A percentile compares a stretch with the other conserved stretches of the same genome.
phyloP scores from a whole-genome alignment of 1,140 invertebrate genomes.

The Planococcus citri region DNA sequence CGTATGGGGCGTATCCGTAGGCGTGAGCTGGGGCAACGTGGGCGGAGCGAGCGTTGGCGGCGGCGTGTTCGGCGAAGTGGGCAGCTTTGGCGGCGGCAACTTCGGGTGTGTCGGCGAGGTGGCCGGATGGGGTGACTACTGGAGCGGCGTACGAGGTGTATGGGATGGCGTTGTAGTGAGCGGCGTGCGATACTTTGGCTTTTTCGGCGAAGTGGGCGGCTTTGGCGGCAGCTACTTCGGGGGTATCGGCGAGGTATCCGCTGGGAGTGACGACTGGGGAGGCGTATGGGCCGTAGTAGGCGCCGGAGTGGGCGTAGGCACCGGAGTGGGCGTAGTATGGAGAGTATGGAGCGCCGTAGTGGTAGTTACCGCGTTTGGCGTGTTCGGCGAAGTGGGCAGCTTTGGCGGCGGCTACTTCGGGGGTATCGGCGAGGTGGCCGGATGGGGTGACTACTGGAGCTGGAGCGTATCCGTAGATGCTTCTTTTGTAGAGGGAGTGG shows the following conservation, averaged over 20 bases:
- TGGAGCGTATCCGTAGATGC: conserved; percentile 35
- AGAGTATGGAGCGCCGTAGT: conserved; percentile 28
- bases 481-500: conserved; percentile 39
- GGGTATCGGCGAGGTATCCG: conserved; percentile 45
- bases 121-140: conserved; percentile 32
- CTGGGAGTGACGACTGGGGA: conserved; percentile 37
- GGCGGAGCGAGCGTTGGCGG: conserved; percentile 24
- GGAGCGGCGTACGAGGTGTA: conserved; percentile 18
- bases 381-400: conserved; percentile 29
- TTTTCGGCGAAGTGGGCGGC: conserved; percentile 40
- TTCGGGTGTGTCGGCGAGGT: conserved; percentile 33
- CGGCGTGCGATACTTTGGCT: conserved; percentile 24
- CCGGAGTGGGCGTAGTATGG: conserved; percentile 28
- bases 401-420: conserved; percentile 30
- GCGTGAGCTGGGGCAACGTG: conserved; percentile 20
- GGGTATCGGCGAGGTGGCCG: conserved; percentile 35
- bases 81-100: conserved; percentile 30
- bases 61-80: conserved; percentile 26
- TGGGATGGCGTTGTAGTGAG: conserved; percentile 22
- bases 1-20: conserved; percentile 23
- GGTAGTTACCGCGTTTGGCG: conserved; percentile 27
- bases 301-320: conserved; percentile 24
- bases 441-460: conserved; percentile 31
- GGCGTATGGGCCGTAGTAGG: conserved; percentile 26
- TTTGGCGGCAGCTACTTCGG: conserved; percentile 45